A percentile compares a stretch with the other conserved stretches of the same genome.
Conservation (phyloP, 2,797 vertebrate species). For the Heliangelus exortis region DNA sequence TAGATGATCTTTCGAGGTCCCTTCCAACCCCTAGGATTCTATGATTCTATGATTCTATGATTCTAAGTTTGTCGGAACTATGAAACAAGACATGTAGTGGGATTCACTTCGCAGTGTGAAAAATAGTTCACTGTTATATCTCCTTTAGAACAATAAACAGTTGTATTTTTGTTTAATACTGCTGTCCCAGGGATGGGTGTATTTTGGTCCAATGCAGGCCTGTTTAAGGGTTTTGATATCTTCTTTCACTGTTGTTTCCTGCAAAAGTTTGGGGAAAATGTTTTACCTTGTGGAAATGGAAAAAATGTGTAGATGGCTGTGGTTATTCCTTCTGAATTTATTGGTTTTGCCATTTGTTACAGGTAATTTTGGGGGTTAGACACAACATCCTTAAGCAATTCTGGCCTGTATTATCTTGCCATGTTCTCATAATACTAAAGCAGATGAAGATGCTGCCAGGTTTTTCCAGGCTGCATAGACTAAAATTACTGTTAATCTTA, state of each 20-base stretch:
- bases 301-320: neutral
- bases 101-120: neutral
- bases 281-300: neutral
- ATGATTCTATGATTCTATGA: no score
- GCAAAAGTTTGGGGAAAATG: neutral
- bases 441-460: neutral
- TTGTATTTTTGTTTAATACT: neutral
- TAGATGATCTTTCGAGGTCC: no score
- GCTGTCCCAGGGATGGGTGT: rapidly evolving
- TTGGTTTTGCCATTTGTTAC: neutral
- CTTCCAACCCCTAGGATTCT: no score
- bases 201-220: neutral
- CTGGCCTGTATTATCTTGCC: neutral
- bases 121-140: neutral
- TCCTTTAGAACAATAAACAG: neutral
- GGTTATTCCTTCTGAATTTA: neutral
- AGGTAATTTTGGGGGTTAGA: neutral
- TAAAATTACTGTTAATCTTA: neutral
- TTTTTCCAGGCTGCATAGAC: neutral
- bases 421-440: neutral
- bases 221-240: neutral
- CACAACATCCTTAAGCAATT: neutral
- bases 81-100: neutral
- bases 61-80: neutral
- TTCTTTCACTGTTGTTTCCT: neutral